Evolutionary conservation across 2,113 vertebrate genomes (phyloP), one percentile per base, ranked within the genome.

Genomic region (Lontra canadensis): DNA sequence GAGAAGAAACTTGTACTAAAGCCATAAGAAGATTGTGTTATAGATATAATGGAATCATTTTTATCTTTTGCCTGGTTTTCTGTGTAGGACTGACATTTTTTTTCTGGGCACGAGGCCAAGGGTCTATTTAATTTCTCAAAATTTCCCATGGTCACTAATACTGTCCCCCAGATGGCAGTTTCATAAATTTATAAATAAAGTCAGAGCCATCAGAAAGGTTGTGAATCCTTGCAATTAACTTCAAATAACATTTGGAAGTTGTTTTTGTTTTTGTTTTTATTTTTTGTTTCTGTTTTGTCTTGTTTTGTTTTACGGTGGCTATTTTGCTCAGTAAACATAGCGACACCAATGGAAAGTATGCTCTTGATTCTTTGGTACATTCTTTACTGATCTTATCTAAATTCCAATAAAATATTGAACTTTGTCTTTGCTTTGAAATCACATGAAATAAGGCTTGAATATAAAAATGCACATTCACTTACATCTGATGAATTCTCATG

Each of bases 1-100:
- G 90, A 95, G 95, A 90, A 94, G 97, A 91, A 98, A 94, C 95
- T 97, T 98, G 97, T 97, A 96, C 97, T 95, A 95, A 93, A 97
- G 97, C 97, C 97, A 98, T 98, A 97, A 96, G 98, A 96, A 98
- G 97, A 98, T 93, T 96, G 94, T 96, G 93, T 97, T 98, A 97
- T 96, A 97, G 95, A 97, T 94, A 94, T 98, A 98, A 97, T 98
- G 97, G 97, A 96, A 97, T 97, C 93, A 85, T 97, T 97, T 96
- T 95, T 97, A 97, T 97, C 95, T 97, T 96, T 95, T 88, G 96
- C 96, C 95, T 98, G 94, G 29, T 95, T 97, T 98, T 98, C 88
- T 98, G 59, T 49, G 83, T 65, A 94, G 85, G 78, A 79, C 88
- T 98, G 97, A 97, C 94, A n/a, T 96, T 97, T 96, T 92, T 94